These are phyloP conservation scores for Drosophila littoralis DNA, from an alignment of 1,140 invertebrate genomes.

Conservation along the genomic window DNA sequence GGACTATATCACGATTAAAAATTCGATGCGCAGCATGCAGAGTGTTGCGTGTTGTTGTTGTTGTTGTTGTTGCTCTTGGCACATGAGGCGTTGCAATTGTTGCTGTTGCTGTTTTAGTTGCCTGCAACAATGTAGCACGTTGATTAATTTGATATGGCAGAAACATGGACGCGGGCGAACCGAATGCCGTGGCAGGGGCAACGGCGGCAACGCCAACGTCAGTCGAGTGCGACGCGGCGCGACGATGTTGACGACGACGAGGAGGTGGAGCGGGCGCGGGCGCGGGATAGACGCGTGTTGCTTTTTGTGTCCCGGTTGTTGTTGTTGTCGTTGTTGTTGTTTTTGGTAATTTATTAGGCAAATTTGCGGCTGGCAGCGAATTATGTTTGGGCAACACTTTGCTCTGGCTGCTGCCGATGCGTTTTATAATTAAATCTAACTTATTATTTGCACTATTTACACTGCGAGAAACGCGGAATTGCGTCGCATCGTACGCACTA, in stretches of 20 bases:
- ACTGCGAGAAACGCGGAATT: slow-evolving; percentile 66
- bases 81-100: slow-evolving; percentile 60
- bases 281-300: neutral
- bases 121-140: slow-evolving; percentile 82
- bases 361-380: slow-evolving; percentile 71
- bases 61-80: slow-evolving; percentile 39
- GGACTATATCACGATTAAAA: slow-evolving; percentile 75
- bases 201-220: slow-evolving; percentile 33
- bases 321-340: slow-evolving; percentile 42
- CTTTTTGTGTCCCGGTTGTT: slow-evolving; percentile 2
- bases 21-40: slow-evolving; percentile 64
- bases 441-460: slow-evolving; percentile 82
- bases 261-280: slow-evolving; percentile 2
- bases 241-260: slow-evolving; percentile 38
- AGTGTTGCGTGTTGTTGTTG: slow-evolving; percentile 27
- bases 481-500: slow-evolving; percentile 40
- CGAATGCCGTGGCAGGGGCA: slow-evolving; percentile 30
- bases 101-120: slow-evolving; percentile 47
- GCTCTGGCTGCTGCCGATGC: slow-evolving; percentile 35
- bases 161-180: slow-evolving; percentile 73
- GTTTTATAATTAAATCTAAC: slow-evolving; percentile 77
- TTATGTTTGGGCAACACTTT: slow-evolving; percentile 43
- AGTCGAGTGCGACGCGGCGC: slow-evolving; percentile 65
- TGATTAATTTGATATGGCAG: slow-evolving; percentile 83
- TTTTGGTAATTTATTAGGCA: slow-evolving; percentile 78